Base-by-base conservation (phyloP, 2,113 vertebrate genomes). In the Daubentonia madagascariensis region DNA sequence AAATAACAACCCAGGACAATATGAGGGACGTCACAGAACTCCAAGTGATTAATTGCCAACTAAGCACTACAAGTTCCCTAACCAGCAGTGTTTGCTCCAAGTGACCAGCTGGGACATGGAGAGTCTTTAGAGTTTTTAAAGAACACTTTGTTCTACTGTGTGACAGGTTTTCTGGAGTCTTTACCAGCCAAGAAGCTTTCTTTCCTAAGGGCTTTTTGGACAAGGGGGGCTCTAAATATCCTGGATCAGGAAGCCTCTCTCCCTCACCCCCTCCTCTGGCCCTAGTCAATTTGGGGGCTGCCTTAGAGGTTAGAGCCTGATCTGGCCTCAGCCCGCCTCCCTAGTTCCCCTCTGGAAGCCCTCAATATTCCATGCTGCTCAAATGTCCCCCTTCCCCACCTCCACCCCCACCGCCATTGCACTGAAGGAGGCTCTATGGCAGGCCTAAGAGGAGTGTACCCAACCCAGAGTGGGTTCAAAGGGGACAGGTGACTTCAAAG, bases 11-110 rank as follows among this genome's bases (percentile, higher is more conserved):
- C 50, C 1, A 1, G 48, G 54, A 95, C 78, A 96, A 89, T 93
- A 81, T 16, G 79, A 35, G 32, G 65, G 78, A 86, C 3, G 5
- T 84, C 92, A 85, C 94, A 67, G 54, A 37, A 35, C 54, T 83
- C 67, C 72, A 68, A 61, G 89, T 81, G 91, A 97, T 94, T 96
- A 76, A 96, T 96, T 94, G 81, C 73, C 95, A 94, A 75, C 72
- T 68, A 91, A 94, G 89, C 54, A 61, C 75, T 70, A 28, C 4
- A 89, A 81, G 84, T 92, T 96, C 83, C 84, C 90, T 89, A 92
- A 97, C 95, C 88, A 96, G 95, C 52, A 67, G 85, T 65, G 87
- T 91, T 97, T 97, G 92, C 96, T 95, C 68, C 75, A 70, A 94
- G 87, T 86, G 97, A 92, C 92, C 84, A 94, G 87, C 87, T 94